Evolutionary conservation across 2,888 invertebrate species (phyloP), one percentile per base, ranked within the genome.

Genomic region (Ametastegia equiseti): DNA sequence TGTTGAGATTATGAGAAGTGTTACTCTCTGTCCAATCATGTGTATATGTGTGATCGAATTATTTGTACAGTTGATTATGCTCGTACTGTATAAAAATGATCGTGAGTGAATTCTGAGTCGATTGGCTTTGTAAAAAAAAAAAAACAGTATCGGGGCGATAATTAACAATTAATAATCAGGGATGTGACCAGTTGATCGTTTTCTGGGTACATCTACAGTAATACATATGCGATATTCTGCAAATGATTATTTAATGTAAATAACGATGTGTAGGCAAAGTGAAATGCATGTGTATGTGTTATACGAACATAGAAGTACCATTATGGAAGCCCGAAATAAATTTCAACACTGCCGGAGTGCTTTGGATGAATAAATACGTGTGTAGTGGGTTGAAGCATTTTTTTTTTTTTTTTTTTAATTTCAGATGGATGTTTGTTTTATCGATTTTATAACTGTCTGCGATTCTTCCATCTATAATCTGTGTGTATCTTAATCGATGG

Each of bases 271-370:
- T 50, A 50, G 1, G 27, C 23, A 30, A 1, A 60, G 11, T 7
- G 23, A 27, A 7, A 3, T 54, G 54, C n/a, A 15, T 54, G 23
- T 23, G 54, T 54, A n/a, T 57, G 60, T 60, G 15, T 13, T 30
- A 67, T 36, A 23, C 9, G 13, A 67, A 36, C 19, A 36, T n/a
- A 33, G 60, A 60, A 63, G 67, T 67, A 39, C n/a, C n/a, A n/a
- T 67, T 39, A 67, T 47, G 30, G 47, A 30, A 13, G 71, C 71
- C 47, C 6, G 47, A 71, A 71, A 71, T 71, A 71, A 71, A 71
- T 71, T 60, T 60, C 15, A 15, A 30, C 60, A 11, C 60, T 60
- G 30, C 71, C 23, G 71, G 45, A 42, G 71, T 27, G 45, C 11
- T 39, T 23, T 67, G 67, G 39, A 19, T 36, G 39, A 39, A 67